Conservation (phyloP, 2,113 vertebrate species). For the Nannospalax galili region DNA sequence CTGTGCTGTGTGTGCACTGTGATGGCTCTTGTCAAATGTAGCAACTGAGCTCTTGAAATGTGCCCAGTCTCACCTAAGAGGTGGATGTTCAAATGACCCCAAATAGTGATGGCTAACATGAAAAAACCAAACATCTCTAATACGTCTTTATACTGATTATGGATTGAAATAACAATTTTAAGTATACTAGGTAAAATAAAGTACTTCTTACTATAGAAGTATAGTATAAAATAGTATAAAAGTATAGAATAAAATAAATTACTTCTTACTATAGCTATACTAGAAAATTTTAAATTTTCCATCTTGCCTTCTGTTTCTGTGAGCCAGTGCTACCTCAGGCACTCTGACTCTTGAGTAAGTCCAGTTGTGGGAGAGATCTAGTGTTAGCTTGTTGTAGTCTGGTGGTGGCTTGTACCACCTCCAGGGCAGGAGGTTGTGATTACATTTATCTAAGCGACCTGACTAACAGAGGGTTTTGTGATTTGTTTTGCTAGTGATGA, state of each 20-base stretch:
- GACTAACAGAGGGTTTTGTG: slow-evolving; percentile 38
- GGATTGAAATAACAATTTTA: not conserved
- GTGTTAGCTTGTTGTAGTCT: not conserved
- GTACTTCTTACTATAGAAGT: too few relatives aligned
- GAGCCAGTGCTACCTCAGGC: rapidly evolving
- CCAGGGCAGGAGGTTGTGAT: not conserved
- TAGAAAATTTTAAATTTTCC: not conserved
- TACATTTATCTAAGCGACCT: rapidly evolving
- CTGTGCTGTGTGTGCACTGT: not conserved
- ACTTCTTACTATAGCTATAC: not conserved
- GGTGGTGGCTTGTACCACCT: not conserved
- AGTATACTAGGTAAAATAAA: not conserved
- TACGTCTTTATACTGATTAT: not conserved
- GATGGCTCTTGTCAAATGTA: rapidly evolving
- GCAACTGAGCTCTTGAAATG: not conserved
- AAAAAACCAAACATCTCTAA: not conserved
- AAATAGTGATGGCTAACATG: not conserved
- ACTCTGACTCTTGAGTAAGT: not conserved
- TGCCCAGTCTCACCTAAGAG: not conserved
- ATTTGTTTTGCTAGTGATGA: slow-evolving; percentile 92
- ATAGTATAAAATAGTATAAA: too few relatives aligned
- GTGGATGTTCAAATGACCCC: not conserved
- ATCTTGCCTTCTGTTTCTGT: not conserved
- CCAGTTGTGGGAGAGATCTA: not conserved
- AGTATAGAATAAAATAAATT: too few relatives aligned